These are phyloP conservation scores for Cerastis leucographa DNA, from an alignment of 2,888 invertebrate genomes.

Conservation along the genomic window DNA sequence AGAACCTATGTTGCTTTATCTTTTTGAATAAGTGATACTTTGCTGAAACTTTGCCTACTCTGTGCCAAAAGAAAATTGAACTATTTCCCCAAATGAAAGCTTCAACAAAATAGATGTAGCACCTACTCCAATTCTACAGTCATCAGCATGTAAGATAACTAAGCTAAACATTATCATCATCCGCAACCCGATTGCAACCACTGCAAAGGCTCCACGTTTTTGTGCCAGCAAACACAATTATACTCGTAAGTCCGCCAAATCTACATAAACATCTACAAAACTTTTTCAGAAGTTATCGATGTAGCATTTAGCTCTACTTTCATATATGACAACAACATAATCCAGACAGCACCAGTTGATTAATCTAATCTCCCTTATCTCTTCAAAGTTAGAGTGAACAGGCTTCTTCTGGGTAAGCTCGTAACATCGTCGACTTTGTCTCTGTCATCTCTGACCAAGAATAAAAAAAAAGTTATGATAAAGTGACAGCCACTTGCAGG, in stretches of 20 bases:
- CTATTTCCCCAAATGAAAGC: too few relatives aligned
- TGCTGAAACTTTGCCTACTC: neutral
- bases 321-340: slow-evolving; percentile 14
- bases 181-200: too few relatives aligned
- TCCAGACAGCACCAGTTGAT: slow-evolving; percentile 27
- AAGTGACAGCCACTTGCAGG: slow-evolving; percentile 41
- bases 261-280: neutral
- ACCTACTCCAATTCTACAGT: neutral
- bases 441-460: too few relatives aligned
- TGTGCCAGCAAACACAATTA: neutral
- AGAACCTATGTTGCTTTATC: neutral
- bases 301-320: neutral
- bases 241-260: neutral
- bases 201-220: too few relatives aligned
- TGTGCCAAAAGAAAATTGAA: neutral
- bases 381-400: too few relatives aligned
- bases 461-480: too few relatives aligned
- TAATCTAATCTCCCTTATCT: too few relatives aligned
- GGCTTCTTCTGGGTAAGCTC: too few relatives aligned
- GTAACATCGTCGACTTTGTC: too few relatives aligned
- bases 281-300: neutral
- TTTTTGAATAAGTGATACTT: neutral
- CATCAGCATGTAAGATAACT: neutral
- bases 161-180: too few relatives aligned
- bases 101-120: neutral